Percentiles rank a stretch among this genome's conserved stretches.
These are phyloP conservation scores for Picathartes gymnocephalus DNA, from an alignment of 2,113 vertebrate species.

Conservation along the genomic window DNA sequence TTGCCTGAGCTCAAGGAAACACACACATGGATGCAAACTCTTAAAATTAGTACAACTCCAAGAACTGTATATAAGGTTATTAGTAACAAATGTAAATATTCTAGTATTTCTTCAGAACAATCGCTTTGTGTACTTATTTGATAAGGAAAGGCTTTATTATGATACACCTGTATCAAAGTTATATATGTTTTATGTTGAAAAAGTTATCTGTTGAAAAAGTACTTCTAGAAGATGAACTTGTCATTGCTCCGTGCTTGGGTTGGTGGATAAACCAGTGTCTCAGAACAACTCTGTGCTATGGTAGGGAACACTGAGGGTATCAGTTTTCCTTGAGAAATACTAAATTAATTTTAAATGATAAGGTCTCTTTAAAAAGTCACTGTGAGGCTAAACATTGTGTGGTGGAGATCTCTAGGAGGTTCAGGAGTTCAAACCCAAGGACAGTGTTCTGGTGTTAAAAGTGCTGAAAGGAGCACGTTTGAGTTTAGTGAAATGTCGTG, in stretches of 20 bases:
- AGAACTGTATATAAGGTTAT: not conserved
- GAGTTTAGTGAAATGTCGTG: accelerated
- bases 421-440: not conserved
- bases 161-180: not conserved
- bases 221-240: not conserved
- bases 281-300: accelerated
- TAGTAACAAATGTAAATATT: not conserved
- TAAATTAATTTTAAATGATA: not conserved
- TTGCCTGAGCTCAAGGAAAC: not conserved
- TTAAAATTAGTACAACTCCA: not conserved
- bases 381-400: not conserved
- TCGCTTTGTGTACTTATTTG: not conserved
- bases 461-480: not conserved
- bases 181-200: accelerated
- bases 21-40: not conserved
- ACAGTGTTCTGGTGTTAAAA: not conserved
- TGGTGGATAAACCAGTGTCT: not conserved
- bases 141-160: not conserved
- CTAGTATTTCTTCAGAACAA: not conserved
- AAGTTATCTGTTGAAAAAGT: not conserved
- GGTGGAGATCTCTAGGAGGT: not conserved
- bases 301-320: not conserved
- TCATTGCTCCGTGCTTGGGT: accelerated
- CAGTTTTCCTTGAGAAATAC: not conserved
- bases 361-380: not conserved